phyloP scores from a whole-genome alignment of 2,888 invertebrate species.

The Sinotaia quadrata region DNA sequence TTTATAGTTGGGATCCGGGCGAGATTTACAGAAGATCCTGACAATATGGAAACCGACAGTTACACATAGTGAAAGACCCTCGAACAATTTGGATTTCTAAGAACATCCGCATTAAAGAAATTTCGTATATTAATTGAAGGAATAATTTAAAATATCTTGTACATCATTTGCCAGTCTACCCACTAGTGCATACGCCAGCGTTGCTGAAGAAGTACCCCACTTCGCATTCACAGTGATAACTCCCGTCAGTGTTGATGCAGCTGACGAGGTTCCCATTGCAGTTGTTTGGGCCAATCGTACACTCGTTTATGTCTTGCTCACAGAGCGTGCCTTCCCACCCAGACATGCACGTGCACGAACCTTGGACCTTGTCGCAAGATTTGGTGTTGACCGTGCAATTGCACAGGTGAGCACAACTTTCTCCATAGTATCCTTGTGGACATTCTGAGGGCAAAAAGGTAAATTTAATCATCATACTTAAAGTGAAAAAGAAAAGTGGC shows the following conservation, averaged over 20 bases:
- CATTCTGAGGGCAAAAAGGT: too few species aligned
- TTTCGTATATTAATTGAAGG: too few species aligned
- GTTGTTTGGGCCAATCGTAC: neutral
- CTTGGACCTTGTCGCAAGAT: conserved; percentile 6
- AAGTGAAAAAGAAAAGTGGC: too few species aligned
- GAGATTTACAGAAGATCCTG: too few species aligned
- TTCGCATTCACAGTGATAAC: conserved; percentile 34
- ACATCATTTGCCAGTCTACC: too few species aligned
- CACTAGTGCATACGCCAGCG: conserved; percentile 23
- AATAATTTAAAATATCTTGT: too few species aligned
- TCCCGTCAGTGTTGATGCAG: conserved; percentile 33
- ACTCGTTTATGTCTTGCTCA: conserved; percentile 6
- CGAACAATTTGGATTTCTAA: too few species aligned
- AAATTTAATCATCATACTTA: too few species aligned
- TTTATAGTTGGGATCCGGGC: too few species aligned
- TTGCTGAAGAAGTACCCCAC: conserved; percentile 29
- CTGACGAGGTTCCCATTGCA: conserved; percentile 25
- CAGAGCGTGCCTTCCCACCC: conserved; percentile 6
- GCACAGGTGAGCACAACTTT: conserved; percentile 37
- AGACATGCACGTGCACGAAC: conserved; percentile 1
- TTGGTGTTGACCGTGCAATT: conserved; percentile 23
- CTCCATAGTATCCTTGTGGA: conserved; percentile 31
- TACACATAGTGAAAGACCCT: too few species aligned
- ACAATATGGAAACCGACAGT: too few species aligned
- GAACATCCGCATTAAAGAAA: too few species aligned